phyloP scores from a whole-genome alignment of 2,113 vertebrate genomes.

The Ovis aries region DNA sequence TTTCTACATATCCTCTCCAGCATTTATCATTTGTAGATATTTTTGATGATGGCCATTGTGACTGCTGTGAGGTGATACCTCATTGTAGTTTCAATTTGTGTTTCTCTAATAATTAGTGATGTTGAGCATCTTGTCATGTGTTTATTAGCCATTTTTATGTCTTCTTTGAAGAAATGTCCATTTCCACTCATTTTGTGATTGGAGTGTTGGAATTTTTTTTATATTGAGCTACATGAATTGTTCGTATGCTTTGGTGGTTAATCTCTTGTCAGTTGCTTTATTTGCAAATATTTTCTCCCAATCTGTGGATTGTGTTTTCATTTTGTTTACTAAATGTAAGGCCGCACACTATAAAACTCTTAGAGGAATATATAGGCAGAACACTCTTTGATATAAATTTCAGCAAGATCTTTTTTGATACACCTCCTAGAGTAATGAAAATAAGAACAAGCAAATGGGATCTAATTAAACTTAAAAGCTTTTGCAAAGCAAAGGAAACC shows the following conservation, averaged over 20 bases:
- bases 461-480: background rate
- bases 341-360: background rate
- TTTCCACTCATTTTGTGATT: background rate
- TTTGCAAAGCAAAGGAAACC: background rate
- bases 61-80: background rate
- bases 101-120: background rate
- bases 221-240: background rate
- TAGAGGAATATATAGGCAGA: background rate
- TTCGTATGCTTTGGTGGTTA: background rate
- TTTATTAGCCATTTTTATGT: background rate
- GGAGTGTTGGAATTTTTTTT: background rate
- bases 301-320: background rate
- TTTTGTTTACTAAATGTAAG: background rate
- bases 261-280: background rate
- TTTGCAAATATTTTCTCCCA: background rate
- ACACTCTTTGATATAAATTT: background rate
- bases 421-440: background rate
- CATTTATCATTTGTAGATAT: background rate
- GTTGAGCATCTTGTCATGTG: background rate
- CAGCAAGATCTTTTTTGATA: background rate
- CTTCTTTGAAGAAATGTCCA: background rate
- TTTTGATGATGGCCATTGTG: background rate
- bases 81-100: background rate
- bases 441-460: background rate
- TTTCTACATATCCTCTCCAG: background rate